A percentile compares a stretch with the other conserved stretches of the same genome.
Conservation (phyloP, 2,113 vertebrate genomes). For the Callionymus lyra region DNA sequence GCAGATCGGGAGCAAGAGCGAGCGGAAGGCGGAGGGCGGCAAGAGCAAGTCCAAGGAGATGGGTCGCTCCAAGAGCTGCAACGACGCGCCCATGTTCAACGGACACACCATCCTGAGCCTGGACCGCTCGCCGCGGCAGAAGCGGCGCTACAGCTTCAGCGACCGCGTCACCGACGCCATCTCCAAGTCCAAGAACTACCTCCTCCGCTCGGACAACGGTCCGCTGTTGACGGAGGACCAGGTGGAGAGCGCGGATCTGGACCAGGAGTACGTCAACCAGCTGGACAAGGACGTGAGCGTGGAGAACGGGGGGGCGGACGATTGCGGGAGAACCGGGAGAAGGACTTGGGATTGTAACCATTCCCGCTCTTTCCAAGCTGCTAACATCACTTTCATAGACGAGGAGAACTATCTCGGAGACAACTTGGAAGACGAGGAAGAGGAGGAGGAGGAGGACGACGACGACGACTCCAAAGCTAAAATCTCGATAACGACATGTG, state of each 20-base stretch:
- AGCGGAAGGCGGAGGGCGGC: slow-evolving; percentile 26
- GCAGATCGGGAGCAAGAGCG: slow-evolving; percentile 80
- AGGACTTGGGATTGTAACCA: slow-evolving; percentile 76
- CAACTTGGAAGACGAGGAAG: slow-evolving; percentile 49
- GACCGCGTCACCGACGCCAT: slow-evolving; percentile 80
- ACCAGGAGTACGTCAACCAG: slow-evolving; percentile 75
- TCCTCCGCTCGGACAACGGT: slow-evolving; percentile 72
- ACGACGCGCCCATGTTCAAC: slow-evolving; percentile 32
- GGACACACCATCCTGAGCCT: slow-evolving; percentile 63
- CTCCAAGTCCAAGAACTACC: slow-evolving; percentile 78
- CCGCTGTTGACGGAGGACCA: slow-evolving; percentile 66
- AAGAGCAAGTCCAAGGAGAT: slow-evolving; percentile 31
- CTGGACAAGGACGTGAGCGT: slow-evolving; percentile 83
- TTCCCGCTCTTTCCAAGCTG: slow-evolving; percentile 75
- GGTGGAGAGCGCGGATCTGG: slow-evolving; percentile 41
- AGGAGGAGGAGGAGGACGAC: slow-evolving; percentile 14
- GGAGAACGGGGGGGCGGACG: slow-evolving; percentile 44
- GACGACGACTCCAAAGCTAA: slow-evolving; percentile 70
- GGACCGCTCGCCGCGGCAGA: slow-evolving; percentile 64
- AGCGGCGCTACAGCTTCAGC: slow-evolving; percentile 68
- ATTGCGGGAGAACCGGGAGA: slow-evolving; percentile 36
- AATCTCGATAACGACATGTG: slow-evolving; percentile 72
- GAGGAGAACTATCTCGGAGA: slow-evolving; percentile 67
- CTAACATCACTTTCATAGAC: slow-evolving; percentile 79
- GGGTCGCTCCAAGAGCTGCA: slow-evolving; percentile 61